Evolutionary conservation across 2,888 invertebrate genomes (phyloP).

Genomic region (Drosophila percnosoma): DNA sequence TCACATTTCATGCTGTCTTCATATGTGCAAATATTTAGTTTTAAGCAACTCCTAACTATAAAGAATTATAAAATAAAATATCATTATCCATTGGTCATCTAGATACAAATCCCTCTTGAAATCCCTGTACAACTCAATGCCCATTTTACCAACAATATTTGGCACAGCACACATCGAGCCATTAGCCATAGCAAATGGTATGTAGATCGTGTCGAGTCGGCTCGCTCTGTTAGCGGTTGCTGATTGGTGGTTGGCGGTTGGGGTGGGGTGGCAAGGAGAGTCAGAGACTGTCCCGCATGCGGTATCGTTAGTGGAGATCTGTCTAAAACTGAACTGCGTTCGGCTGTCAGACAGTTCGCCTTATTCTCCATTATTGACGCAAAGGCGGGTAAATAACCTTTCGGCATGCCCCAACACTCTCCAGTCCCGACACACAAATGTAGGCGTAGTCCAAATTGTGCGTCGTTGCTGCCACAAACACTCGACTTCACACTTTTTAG

Average conservation of each 20-base stretch:
- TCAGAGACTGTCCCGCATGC: conserved; percentile 40
- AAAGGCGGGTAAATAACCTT: conserved; percentile 77
- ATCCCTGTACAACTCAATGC: conserved; percentile 34
- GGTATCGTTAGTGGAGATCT: conserved; percentile 77
- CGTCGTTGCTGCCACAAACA: conserved; percentile 22
- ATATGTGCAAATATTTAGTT: not conserved
- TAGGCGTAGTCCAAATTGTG: conserved; percentile 37
- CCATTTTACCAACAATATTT: conserved; percentile 54
- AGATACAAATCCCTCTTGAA: conserved; percentile 13
- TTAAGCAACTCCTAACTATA: not conserved
- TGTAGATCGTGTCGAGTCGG: conserved; percentile 73
- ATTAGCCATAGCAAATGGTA: conserved; percentile 72
- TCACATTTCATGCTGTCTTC: not conserved
- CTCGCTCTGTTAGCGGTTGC: conserved; percentile 14
- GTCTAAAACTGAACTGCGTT: conserved; percentile 39
- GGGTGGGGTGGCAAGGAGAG: not conserved
- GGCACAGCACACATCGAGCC: conserved; percentile 63
- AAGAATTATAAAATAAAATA: not conserved
- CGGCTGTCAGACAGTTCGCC: conserved; percentile 32
- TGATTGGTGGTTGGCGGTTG: not conserved
- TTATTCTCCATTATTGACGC: conserved; percentile 62
- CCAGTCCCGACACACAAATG: conserved; percentile 41
- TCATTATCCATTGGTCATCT: conserved; percentile 30
- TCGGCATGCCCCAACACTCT: conserved; percentile 46
- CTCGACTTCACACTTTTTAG: conserved; percentile 17